Conservation (phyloP, 2,797 vertebrate species). For the Phaenicophaeus curvirostris region DNA sequence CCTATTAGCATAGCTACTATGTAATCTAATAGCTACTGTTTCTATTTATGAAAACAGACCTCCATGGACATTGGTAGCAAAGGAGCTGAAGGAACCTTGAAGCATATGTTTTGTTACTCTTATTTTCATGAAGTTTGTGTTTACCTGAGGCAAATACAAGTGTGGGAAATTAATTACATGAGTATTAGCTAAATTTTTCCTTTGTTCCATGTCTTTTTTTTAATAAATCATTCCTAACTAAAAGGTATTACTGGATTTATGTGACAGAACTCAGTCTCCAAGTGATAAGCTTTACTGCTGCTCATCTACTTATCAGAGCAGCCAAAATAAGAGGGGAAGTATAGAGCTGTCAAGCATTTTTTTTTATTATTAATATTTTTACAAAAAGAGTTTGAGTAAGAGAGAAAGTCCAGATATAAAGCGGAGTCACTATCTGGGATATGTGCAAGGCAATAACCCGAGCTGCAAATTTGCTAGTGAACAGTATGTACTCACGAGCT, state of each 20-base stretch:
- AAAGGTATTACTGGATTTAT: not conserved
- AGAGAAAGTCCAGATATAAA: not conserved
- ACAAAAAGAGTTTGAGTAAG: not conserved
- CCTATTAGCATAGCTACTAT: conserved; percentile 64
- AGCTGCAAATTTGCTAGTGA: not conserved
- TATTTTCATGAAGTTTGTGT: conserved; percentile 69
- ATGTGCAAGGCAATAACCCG: not conserved
- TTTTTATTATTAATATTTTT: not conserved
- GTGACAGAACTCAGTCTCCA: not conserved
- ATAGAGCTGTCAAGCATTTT: not conserved
- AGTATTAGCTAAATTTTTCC: conserved; percentile 30
- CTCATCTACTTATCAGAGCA: not conserved
- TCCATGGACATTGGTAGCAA: conserved; percentile 61
- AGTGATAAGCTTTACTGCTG: not conserved
- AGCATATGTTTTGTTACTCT: conserved; percentile 68
- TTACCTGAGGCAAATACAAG: conserved; percentile 70
- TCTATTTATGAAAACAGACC: conserved; percentile 66
- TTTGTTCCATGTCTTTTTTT: conserved; percentile 12
- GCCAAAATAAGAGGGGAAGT: not conserved
- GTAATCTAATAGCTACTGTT: conserved; percentile 63
- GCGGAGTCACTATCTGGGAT: not conserved
- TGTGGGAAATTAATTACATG: conserved; percentile 61
- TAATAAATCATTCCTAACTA: not conserved
- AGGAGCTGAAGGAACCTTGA: conserved; percentile 65
- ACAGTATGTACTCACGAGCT: not conserved